Percentiles rank a stretch among this genome's conserved stretches.
phyloP scores from a whole-genome alignment of 2,888 invertebrate genomes.

The Pedicia rivosa region DNA sequence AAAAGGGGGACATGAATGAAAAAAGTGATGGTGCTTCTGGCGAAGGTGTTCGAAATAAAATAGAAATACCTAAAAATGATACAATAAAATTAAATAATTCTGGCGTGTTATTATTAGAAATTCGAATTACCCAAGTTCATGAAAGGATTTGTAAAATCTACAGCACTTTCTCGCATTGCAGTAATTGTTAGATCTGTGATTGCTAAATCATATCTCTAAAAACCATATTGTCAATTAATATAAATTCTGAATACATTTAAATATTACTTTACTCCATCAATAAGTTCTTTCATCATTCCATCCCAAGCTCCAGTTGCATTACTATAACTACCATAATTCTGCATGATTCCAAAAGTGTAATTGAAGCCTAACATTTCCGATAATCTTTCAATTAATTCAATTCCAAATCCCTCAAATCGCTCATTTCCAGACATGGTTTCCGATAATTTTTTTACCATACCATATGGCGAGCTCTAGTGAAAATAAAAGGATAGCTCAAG shows the following conservation, averaged over 20 bases:
- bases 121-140: slow-evolving; percentile 88
- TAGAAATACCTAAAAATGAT: slow-evolving; percentile 86
- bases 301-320: slow-evolving; percentile 45
- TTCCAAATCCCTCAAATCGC: slow-evolving; percentile 73
- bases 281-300: slow-evolving; percentile 53
- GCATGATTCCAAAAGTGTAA: slow-evolving; percentile 64
- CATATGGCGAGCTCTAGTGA: slow-evolving; percentile 82
- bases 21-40: slow-evolving; percentile 76
- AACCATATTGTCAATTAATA: too few relatives aligned
- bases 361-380: slow-evolving; percentile 63
- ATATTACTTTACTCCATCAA: not conserved
- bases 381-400: slow-evolving; percentile 72
- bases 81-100: too few relatives aligned
- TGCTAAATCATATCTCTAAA: slow-evolving; percentile 78
- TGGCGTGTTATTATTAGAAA: too few relatives aligned
- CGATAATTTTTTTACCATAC: slow-evolving; percentile 63
- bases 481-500: too few relatives aligned
- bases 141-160: slow-evolving; percentile 92
- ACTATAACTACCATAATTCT: slow-evolving; percentile 55
- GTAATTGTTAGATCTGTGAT: slow-evolving; percentile 86
- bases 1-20: slow-evolving; percentile 85
- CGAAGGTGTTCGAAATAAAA: slow-evolving; percentile 73
- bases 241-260: slow-evolving; percentile 17
- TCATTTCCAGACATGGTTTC: slow-evolving; percentile 57
- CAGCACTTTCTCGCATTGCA: slow-evolving; percentile 70